These are phyloP conservation scores for Sebastes itinus DNA, from an alignment of 2,797 vertebrate genomes.

Conservation along the genomic window DNA sequence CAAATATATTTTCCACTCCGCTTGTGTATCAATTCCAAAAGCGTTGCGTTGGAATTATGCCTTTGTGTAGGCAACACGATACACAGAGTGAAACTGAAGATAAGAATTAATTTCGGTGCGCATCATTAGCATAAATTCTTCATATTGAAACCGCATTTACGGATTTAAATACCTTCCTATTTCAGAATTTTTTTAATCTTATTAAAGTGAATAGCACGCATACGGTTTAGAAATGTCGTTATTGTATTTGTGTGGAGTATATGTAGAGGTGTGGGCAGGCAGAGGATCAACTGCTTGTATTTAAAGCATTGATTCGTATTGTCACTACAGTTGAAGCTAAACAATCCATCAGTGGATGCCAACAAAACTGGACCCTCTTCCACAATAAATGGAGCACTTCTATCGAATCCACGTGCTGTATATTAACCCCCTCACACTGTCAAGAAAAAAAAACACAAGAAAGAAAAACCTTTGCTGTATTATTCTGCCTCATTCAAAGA, in stretches of 20 bases:
- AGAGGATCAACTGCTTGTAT: conserved; percentile 16
- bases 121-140: conserved; percentile 42
- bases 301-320: conserved; percentile 1
- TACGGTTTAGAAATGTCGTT: background rate
- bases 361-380: background rate
- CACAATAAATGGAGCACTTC: background rate
- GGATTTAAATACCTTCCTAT: conserved; percentile 18
- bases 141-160: conserved; percentile 13
- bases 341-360: background rate
- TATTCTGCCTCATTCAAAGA: conserved; percentile 9
- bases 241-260: background rate
- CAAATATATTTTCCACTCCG: conserved; percentile 61
- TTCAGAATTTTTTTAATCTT: conserved; percentile 1
- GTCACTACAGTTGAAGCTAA: background rate
- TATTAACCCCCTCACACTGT: background rate
- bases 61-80: conserved; percentile 48
- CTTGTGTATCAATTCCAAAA: conserved; percentile 51
- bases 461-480: background rate
- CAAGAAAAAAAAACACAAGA: background rate
- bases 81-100: conserved; percentile 44
- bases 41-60: conserved; percentile 34
- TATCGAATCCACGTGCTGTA: background rate
- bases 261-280: background rate
- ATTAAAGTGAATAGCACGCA: background rate
- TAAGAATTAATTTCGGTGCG: conserved; percentile 53